Evolutionary conservation across 2,113 vertebrate genomes (phyloP), one percentile per base, ranked within the genome.

Genomic region (Oxygymnocypris stewartii): DNA sequence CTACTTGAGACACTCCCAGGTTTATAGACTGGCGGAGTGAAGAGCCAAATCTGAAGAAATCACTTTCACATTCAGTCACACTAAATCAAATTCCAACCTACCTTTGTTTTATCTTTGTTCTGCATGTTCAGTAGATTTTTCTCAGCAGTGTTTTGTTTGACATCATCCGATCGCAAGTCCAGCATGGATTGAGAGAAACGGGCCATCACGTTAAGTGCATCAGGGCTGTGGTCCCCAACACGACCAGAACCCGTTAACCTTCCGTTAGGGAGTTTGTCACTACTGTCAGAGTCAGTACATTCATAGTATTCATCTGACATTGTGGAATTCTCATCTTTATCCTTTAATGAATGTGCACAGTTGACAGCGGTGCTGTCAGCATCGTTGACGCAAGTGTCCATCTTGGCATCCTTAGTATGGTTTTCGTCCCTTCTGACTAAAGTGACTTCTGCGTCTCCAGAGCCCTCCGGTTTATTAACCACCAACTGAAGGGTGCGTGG

Each of bases 231-330:
- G 20, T 86, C 81, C 47, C 31, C 18, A 2, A 59, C 6, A 4
- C 77, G 88, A 2, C 93, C 92, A 0, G 93, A 94, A 6, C 90
- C 92, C 0, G 90, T 73, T 0, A 84, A 89, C 57, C 84, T 84
- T 4, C 93, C 92, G 0, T 94, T 94, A 44, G 77, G 42, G 25
- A 93, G 8, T 0, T n/a, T 47, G 16, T 90, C 87, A 1, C 54
- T 88, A 6, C 6, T 31, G 5, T 93, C 88, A 1, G 76, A 61
- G 35, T 85, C 89, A 1, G 84, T 6, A 65, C 91, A 93, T 63
- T 98, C 96, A 0, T 94, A 97, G 89, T 95, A 97, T 87, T 99
- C 97, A 0, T 98, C 97, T 0, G 97, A 98, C 54, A 93, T 89
- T 0, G 96, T 96, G 25, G 97, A 98, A 16, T 93, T 93, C 0